Evolutionary conservation across 2,888 invertebrate genomes (phyloP), one percentile per base, ranked within the genome.

Genomic region (Pherbina coryleti): DNA sequence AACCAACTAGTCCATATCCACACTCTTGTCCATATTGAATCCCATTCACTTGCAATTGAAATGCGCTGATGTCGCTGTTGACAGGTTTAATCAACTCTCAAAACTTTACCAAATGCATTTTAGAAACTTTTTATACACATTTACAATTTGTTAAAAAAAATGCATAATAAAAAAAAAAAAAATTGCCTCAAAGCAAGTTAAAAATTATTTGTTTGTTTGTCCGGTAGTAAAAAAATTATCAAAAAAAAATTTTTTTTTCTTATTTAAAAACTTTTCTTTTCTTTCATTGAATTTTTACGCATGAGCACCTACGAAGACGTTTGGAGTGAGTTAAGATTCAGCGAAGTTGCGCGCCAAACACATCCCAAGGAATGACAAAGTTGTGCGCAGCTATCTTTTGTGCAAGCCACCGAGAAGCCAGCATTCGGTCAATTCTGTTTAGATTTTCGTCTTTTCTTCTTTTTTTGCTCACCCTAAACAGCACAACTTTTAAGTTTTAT

Each of bases 251-350:
- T 51, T 19, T 51, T 62, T 49, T 66, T 34, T 37, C 31, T 66
- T 66, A 14, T 55, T 25, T 25, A 37, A 11, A 55, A 75, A 75
- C 55, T 64, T 76, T 55, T 70, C 31, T 53, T 69, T 74, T 69
- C 60, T 62, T 34, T 37, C 66, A 75, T 31, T 67, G 75, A 62
- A 76, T 76, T 70, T 76, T 76, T 34, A 76, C 76, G 76, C 76
- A 62, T 76, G 70, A 62, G n/a, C 76, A 76, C 76, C 70, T 70
- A 62, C 25, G 25, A 57, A 60, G 28, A 44, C 67, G 34, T 37
- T 49, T 3, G 28, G 34, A 66, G 34, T n/a, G 64, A n/a, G 51
- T 2, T 73, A 49, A 37, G 60, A 19, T 19, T 60, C 72, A 44
- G 7, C 44, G 44, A 2, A 44, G 37, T 19, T 60, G 37, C 34